These are phyloP conservation scores for Carassius gibelio DNA, from an alignment of 2,113 vertebrate genomes.

Conservation along the genomic window DNA sequence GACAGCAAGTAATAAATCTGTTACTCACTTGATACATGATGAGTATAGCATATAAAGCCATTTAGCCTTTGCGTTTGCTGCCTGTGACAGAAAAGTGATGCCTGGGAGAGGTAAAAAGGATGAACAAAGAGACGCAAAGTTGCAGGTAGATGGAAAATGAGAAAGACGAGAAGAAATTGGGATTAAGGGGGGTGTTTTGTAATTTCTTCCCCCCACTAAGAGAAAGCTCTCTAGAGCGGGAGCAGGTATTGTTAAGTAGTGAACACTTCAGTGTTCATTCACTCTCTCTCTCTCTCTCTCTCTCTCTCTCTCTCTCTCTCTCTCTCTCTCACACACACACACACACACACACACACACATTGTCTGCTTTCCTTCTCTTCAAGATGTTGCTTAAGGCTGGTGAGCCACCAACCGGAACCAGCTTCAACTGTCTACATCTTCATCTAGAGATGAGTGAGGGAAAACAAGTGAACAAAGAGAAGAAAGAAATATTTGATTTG, in stretches of 20 bases:
- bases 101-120: slow-evolving; percentile 4
- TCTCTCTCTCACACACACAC: not conserved
- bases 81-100: slow-evolving; percentile 27
- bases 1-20: slow-evolving; percentile 43
- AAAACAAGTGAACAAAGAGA: slow-evolving; percentile 3
- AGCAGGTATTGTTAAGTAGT: slow-evolving; percentile 9
- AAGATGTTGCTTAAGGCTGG: slow-evolving; percentile 53
- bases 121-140: not conserved
- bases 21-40: slow-evolving; percentile 29
- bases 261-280: slow-evolving; percentile 25
- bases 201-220: slow-evolving; percentile 26
- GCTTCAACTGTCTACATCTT: slow-evolving; percentile 70
- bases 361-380: slow-evolving; percentile 10
- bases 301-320: not conserved
- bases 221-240: slow-evolving; percentile 27
- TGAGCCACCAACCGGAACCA: slow-evolving; percentile 68
- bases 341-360: not conserved
- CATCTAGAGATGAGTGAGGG: slow-evolving; percentile 51
- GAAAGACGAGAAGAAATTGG: not conserved
- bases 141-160: not conserved
- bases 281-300: too few species aligned
- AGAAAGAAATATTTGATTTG: slow-evolving; percentile 27
- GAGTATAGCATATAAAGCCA: slow-evolving; percentile 50
- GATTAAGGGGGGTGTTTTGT: slow-evolving; percentile 37
- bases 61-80: slow-evolving; percentile 28